Percentiles rank a stretch among this genome's conserved stretches.
phyloP scores from a whole-genome alignment of 2,113 vertebrate genomes.

The Ophiodon elongatus region DNA sequence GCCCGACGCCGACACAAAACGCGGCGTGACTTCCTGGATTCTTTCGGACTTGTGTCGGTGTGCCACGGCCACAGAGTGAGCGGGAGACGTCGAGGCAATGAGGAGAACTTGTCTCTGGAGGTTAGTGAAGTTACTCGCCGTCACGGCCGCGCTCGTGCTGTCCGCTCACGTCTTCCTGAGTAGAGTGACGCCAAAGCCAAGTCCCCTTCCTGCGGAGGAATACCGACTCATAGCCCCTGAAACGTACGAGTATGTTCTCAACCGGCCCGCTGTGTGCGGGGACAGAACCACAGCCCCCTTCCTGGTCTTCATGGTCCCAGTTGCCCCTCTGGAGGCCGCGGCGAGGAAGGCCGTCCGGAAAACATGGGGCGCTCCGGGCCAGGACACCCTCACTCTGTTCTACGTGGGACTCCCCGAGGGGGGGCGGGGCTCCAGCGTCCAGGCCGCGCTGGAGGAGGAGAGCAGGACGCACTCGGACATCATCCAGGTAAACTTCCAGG shows the following conservation, averaged over 20 bases:
- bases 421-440: not conserved
- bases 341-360: conserved; percentile 74
- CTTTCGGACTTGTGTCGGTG: not conserved
- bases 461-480: conserved; percentile 77
- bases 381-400: conserved; percentile 76
- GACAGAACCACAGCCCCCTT: conserved; percentile 64
- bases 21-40: not conserved
- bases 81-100: conserved; percentile 33
- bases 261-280: conserved; percentile 74
- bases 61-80: not conserved
- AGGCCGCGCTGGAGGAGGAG: conserved; percentile 72
- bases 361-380: conserved; percentile 79
- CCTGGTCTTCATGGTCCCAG: conserved; percentile 83
- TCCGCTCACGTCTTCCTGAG: conserved; percentile 2
- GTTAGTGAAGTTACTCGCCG: conserved; percentile 42
- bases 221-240: conserved; percentile 67
- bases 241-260: conserved; percentile 80
- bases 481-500: conserved; percentile 87
- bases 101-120: not conserved
- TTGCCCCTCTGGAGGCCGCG: conserved; percentile 39
- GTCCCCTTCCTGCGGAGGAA: conserved; percentile 25
- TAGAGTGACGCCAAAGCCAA: not conserved
- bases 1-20: not conserved
- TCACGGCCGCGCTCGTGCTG: conserved; percentile 45
- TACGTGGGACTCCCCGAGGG: conserved; percentile 71